Percentiles rank a stretch among this genome's conserved stretches.
Evolutionary conservation across 2,888 invertebrate species (phyloP).

Genomic region (Agriopis leucophaearia): DNA sequence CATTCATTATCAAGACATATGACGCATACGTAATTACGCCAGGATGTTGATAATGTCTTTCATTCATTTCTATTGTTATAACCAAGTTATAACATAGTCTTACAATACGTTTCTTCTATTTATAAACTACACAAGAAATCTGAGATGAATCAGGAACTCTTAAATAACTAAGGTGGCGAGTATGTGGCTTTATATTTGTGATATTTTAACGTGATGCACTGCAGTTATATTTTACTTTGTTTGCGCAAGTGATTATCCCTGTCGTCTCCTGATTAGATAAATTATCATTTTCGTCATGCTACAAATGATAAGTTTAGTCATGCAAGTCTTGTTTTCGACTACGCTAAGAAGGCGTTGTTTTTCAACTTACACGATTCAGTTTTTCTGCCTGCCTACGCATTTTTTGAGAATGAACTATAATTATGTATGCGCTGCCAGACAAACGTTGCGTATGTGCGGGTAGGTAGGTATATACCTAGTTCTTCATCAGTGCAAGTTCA

Average conservation of each 20-base stretch:
- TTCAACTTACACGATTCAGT: neutral
- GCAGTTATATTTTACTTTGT: slow-evolving; percentile 17
- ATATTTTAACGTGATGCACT: slow-evolving; percentile 21
- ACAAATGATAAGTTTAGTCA: slow-evolving; percentile 13
- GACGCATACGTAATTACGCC: slow-evolving; percentile 69
- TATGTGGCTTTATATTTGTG: slow-evolving; percentile 23
- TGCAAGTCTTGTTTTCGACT: slow-evolving; percentile 7
- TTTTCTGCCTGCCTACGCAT: slow-evolving; percentile 6
- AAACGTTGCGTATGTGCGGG: neutral
- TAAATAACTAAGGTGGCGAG: slow-evolving; percentile 46
- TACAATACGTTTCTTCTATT: slow-evolving; percentile 61
- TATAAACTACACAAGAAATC: slow-evolving; percentile 56
- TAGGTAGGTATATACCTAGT: too few relatives aligned
- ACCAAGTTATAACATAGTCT: slow-evolving; percentile 56
- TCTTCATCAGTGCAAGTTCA: neutral
- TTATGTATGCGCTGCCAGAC: neutral
- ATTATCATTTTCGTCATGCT: slow-evolving; percentile 20
- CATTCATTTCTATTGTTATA: slow-evolving; percentile 69
- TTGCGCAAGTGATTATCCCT: slow-evolving; percentile 40
- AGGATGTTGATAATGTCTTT: slow-evolving; percentile 77
- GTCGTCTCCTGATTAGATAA: slow-evolving; percentile 39
- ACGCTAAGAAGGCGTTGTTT: neutral
- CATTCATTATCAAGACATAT: slow-evolving; percentile 53
- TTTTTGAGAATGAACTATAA: neutral
- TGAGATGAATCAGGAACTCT: slow-evolving; percentile 46